These are phyloP conservation scores for Drosophila seguyi DNA, from an alignment of 1,140 invertebrate genomes.

Conservation along the genomic window DNA sequence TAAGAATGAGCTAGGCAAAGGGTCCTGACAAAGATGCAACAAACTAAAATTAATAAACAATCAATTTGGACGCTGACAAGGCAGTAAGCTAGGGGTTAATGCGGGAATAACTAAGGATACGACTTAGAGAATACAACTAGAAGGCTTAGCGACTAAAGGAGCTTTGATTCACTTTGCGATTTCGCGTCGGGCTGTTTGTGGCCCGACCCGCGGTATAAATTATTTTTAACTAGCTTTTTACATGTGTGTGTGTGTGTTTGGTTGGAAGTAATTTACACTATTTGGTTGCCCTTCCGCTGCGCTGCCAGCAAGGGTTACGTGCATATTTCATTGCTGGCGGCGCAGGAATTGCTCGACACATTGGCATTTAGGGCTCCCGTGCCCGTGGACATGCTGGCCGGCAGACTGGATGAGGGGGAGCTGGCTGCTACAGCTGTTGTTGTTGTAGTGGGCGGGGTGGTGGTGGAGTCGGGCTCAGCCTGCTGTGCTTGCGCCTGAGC, in stretches of 20 bases:
- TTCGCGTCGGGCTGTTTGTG: constrained; percentile 6
- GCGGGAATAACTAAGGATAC: constrained; percentile 61
- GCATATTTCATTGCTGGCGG: constrained; percentile 73
- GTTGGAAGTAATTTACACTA: constrained; percentile 59
- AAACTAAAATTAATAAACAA: constrained; percentile 59
- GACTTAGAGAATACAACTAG: constrained; percentile 71
- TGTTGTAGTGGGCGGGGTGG: constrained; percentile 32
- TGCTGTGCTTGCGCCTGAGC: constrained; percentile 38
- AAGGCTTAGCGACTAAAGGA: constrained; percentile 71
- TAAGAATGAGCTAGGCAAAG: constrained; percentile 42
- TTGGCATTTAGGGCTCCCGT: constrained; percentile 66
- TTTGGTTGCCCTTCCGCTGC: constrained; percentile 46
- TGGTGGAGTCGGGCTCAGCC: constrained; percentile 65
- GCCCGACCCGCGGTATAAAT: constrained; percentile 56
- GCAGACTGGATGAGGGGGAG: constrained; percentile 33
- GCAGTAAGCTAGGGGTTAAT: constrained; percentile 69
- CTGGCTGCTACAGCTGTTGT: constrained; percentile 6
- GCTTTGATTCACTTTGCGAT: constrained; percentile 75
- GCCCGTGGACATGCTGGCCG: constrained; percentile 71
- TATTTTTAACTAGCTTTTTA: constrained; percentile 74
- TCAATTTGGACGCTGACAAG: constrained; percentile 64
- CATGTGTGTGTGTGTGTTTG: constrained; percentile 47
- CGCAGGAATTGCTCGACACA: constrained; percentile 63
- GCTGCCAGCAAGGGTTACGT: constrained; percentile 63
- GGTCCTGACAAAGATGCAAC: constrained; percentile 42